These are phyloP conservation scores for Emberiza fucata DNA, from an alignment of 2,113 vertebrate species.

Conservation along the genomic window DNA sequence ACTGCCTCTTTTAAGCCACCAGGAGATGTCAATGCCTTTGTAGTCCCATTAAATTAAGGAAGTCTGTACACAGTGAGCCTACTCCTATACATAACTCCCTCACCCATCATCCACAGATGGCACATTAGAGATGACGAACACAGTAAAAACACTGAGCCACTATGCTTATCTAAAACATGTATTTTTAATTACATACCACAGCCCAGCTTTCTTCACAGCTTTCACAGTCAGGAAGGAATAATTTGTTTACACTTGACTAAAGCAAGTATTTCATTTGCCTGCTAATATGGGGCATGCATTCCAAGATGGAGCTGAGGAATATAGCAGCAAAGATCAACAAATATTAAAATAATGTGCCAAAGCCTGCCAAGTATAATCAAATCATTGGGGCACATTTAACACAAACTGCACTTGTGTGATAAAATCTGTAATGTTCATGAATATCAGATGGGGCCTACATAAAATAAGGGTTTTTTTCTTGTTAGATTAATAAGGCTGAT, in stretches of 20 bases:
- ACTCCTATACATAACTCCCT: not conserved
- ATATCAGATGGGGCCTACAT: not conserved
- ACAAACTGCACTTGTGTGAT: not conserved
- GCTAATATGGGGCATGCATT: not conserved
- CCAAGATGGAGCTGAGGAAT: not conserved
- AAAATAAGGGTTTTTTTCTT: not conserved
- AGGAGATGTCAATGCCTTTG: not conserved
- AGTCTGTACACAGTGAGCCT: not conserved
- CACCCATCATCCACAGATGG: not conserved
- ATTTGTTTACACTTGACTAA: not conserved
- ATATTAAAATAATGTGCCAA: not conserved
- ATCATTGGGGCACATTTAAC: not conserved
- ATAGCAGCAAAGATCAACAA: not conserved
- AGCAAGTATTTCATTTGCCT: not conserved
- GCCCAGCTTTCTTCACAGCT: not conserved
- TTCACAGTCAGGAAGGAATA: not conserved
- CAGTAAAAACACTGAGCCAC: not conserved
- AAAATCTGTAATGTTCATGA: not conserved
- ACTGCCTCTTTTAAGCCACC: not conserved
- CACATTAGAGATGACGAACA: not conserved
- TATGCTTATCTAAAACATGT: not conserved
- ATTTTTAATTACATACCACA: not conserved
- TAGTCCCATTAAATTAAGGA: not conserved
- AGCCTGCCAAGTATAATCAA: not conserved
- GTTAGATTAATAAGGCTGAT: not conserved